Evolutionary conservation across 2,797 vertebrate genomes (phyloP).

Genomic region (Semotilus atromaculatus): DNA sequence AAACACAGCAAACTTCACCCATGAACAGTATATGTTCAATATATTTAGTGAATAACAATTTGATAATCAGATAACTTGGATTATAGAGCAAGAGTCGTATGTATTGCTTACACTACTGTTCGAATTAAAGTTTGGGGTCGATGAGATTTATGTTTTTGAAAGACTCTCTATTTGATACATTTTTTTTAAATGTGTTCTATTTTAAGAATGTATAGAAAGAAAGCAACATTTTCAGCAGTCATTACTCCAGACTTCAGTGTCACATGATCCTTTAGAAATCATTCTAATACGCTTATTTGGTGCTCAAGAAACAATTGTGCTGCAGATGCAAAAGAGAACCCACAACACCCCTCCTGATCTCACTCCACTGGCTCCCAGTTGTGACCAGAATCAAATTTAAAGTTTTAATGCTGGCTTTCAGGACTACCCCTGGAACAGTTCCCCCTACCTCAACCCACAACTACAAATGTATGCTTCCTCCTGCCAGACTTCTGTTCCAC

Average conservation of each 20-base stretch:
- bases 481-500: too few species aligned
- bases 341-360: neutral
- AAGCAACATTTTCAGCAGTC: too few species aligned
- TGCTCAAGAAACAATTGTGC: neutral
- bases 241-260: neutral
- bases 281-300: neutral
- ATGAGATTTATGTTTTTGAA: too few species aligned
- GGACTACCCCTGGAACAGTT: too few species aligned
- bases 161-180: too few species aligned
- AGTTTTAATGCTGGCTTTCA: neutral
- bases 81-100: neutral
- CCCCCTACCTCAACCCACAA: too few species aligned
- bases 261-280: neutral
- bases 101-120: neutral
- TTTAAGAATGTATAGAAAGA: too few species aligned
- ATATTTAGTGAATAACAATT: neutral
- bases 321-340: too few species aligned
- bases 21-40: neutral
- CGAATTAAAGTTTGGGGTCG: neutral
- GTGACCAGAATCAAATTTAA: neutral
- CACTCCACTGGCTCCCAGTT: neutral
- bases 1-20: neutral
- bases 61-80: neutral
- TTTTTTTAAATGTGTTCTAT: too few species aligned
- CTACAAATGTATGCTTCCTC: too few species aligned